Conservation (phyloP, 2,888 invertebrate genomes). For the Gortyna flavago region DNA sequence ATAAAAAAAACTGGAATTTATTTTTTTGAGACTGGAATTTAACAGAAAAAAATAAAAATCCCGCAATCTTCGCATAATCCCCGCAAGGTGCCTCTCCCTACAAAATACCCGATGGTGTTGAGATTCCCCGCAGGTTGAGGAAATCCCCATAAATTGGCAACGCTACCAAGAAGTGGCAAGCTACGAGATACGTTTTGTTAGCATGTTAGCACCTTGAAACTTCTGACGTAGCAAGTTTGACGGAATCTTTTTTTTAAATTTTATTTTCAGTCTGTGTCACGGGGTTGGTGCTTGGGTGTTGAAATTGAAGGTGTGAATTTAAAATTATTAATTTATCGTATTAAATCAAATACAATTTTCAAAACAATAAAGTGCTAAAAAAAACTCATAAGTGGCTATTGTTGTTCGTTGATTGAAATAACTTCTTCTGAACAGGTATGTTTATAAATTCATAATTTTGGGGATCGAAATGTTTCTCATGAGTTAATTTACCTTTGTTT, state of each 20-base stretch:
- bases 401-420: conserved; percentile 25
- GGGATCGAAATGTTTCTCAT: conserved; percentile 48
- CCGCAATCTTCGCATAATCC: too few species aligned
- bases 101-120: too few species aligned
- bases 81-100: too few species aligned
- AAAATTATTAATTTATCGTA: conserved; percentile 43
- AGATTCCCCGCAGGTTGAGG: too few species aligned
- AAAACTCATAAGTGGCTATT: conserved; percentile 29
- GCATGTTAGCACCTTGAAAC: conserved; percentile 6
- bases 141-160: too few species aligned
- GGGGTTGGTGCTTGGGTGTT: conserved; percentile 56
- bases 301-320: conserved; percentile 46
- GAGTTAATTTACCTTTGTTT: conserved; percentile 56
- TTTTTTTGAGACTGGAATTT: too few species aligned
- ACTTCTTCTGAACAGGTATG: conserved; percentile 51
- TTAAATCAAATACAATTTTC: conserved; percentile 19
- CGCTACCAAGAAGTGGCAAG: too few species aligned
- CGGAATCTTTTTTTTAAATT: conserved; percentile 49
- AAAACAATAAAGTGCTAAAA: conserved; percentile 33
- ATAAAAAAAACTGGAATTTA: too few species aligned
- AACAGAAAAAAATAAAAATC: too few species aligned
- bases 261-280: conserved; percentile 62
- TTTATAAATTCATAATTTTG: conserved; percentile 48
- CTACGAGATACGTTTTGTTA: conserved; percentile 25
- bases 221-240: conserved; percentile 59